Conservation (phyloP, 2,888 invertebrate genomes). For the Phortica magna region DNA sequence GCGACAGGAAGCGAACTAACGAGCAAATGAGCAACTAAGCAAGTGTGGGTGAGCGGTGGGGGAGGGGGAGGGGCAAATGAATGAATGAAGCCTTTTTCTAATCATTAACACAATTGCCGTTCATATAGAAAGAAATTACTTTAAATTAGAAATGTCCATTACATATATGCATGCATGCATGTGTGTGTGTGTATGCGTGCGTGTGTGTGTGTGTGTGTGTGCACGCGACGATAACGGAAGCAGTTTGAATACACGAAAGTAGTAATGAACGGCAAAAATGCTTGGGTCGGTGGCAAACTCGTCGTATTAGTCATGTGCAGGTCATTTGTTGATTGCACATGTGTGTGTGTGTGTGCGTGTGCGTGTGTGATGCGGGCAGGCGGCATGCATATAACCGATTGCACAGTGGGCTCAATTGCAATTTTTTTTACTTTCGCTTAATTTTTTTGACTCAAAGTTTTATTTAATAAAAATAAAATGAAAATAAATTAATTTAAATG, state of each 20-base stretch:
- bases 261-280: not conserved
- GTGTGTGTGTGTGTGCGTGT: too few species aligned
- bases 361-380: too few species aligned
- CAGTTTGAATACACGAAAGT: not conserved
- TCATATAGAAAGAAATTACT: conserved; percentile 64
- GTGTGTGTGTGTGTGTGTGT: too few species aligned
- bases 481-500: too few species aligned
- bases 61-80: not conserved
- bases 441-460: too few species aligned
- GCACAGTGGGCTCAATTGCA: too few species aligned
- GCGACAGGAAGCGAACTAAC: conserved; percentile 56
- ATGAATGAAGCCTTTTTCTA: conserved; percentile 66
- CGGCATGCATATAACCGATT: too few species aligned
- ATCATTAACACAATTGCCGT: conserved; percentile 74
- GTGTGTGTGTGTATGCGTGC: too few species aligned
- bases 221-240: not conserved
- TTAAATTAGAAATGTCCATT: conserved; percentile 76
- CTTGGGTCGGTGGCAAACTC: not conserved
- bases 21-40: not conserved
- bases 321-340: too few species aligned
- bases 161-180: conserved; percentile 54
- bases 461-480: too few species aligned
- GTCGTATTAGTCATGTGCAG: too few species aligned
- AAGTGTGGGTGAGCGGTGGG: not conserved
- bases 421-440: too few species aligned